Base-by-base conservation (phyloP, 1,140 invertebrate species). In the Caerostris darwini region DNA sequence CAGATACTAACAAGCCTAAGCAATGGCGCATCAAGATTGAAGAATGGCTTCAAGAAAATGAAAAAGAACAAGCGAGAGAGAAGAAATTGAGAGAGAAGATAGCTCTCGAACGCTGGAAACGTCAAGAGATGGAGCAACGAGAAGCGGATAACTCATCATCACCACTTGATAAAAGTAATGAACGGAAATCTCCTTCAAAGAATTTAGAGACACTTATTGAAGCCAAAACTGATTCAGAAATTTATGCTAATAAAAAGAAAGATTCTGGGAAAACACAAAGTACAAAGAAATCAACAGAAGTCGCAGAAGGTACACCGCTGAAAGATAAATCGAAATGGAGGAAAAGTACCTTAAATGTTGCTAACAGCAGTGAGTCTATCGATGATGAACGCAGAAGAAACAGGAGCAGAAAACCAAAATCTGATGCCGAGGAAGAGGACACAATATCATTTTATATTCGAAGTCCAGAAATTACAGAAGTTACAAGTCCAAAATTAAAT, bases 1-100 rank as follows among this genome's bases (percentile, higher is more conserved):
- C 88, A n/a, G 87, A 90, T 14, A n/a, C 71, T 8, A 82, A 61
- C 19, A 95, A 94, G 61, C 88, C 95, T 95, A 90, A 97, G 95
- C 97, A 98, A 94, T 98, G 98, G 98, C 96, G 97, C 59, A 97
- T 98, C 95, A 98, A 98, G 95, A 98, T 99, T 95, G 98, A 98
- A 96, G 98, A 98, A 17, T 99, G 98, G 98, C 96, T 99, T 94
- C 97, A 98, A 94, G 98, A 98, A 92, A 98, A 98, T 96, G 98
- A 98, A 95, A 97, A 97, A 95, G 98, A 98, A 95, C 98, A 98
- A 95, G 92, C 50, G 86, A 94, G 94, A 90, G 90, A 94, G 89
- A 82, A 91, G 34, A 87, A 53, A 58, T 7, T 94, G 10, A 88
- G 81, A 10, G 95, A 93, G 14, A 93, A 94, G 61, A 87, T 95